Conservation (phyloP, 2,888 invertebrate species). For the Eristalis pertinax region DNA sequence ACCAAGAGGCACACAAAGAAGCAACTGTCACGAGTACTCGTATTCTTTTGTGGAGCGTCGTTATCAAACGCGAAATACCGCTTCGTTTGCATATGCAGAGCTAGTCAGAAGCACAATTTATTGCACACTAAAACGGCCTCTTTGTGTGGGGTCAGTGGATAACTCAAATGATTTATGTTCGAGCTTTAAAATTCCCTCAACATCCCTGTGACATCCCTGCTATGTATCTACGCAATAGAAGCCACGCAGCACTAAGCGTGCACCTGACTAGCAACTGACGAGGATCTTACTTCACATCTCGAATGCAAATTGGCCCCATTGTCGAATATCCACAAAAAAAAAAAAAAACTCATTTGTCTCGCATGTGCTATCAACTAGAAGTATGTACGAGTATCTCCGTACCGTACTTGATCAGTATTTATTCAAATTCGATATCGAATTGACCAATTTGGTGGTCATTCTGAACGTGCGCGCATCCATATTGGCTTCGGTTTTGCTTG, state of each 20-base stretch:
- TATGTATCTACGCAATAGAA: conserved; percentile 26
- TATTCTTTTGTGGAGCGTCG: conserved; percentile 12
- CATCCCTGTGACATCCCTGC: conserved; percentile 32
- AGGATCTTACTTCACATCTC: background rate
- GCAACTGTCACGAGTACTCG: background rate
- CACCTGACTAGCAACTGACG: conserved; percentile 23
- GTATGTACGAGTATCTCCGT: conserved; percentile 28
- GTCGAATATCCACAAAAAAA: conserved; percentile 7
- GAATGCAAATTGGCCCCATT: conserved; percentile 34
- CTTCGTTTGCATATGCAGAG: conserved; percentile 43
- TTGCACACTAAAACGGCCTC: conserved; percentile 10
- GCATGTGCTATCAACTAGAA: conserved; percentile 54
- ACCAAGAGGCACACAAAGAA: background rate
- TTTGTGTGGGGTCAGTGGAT: conserved; percentile 25
- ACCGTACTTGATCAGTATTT: conserved; percentile 38
- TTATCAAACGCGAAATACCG: conserved; percentile 43
- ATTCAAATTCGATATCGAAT: conserved; percentile 33
- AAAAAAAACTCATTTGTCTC: conserved; percentile 43
- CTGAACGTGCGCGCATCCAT: conserved; percentile 25
- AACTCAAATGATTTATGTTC: background rate
- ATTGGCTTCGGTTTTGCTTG: conserved; percentile 4
- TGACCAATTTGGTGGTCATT: conserved; percentile 27
- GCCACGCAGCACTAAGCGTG: conserved; percentile 1
- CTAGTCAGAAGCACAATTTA: background rate
- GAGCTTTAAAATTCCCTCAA: background rate